These are phyloP conservation scores for Mantis religiosa DNA, from an alignment of 2,888 invertebrate genomes.

Conservation along the genomic window DNA sequence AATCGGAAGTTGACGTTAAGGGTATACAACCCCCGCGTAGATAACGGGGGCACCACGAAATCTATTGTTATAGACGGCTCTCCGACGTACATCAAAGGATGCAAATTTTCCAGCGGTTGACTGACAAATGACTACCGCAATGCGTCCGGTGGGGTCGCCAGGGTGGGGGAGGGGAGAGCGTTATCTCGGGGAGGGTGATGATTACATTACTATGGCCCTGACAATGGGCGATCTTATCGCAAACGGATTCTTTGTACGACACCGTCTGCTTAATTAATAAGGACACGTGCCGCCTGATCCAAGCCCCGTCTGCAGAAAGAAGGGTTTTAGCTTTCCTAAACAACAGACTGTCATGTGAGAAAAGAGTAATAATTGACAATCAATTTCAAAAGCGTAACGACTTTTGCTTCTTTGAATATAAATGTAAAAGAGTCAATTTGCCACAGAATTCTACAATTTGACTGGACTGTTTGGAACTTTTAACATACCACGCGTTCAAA, in stretches of 20 bases:
- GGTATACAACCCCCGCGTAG: not conserved
- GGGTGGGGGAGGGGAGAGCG: no score
- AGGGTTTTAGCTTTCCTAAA: no score
- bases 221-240: not conserved
- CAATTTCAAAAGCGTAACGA: no score
- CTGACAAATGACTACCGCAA: constrained; percentile 30
- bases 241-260: not conserved
- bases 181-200: not conserved
- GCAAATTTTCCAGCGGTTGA: constrained; percentile 30
- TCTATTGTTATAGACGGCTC: constrained; percentile 7
- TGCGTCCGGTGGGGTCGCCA: constrained; percentile 22
- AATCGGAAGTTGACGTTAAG: not conserved
- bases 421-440: no score
- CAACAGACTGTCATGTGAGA: no score
- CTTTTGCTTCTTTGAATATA: no score
- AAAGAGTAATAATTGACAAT: no score
- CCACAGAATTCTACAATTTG: no score
- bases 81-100: constrained; percentile 28
- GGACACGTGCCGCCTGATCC: not conserved
- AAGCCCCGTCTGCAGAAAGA: no score
- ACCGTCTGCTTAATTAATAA: not conserved
- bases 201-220: not conserved
- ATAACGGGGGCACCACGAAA: constrained; percentile 8
- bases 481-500: no score
- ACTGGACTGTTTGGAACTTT: no score